Evolutionary conservation across 2,888 invertebrate genomes (phyloP).

Genomic region (Meganola albula): DNA sequence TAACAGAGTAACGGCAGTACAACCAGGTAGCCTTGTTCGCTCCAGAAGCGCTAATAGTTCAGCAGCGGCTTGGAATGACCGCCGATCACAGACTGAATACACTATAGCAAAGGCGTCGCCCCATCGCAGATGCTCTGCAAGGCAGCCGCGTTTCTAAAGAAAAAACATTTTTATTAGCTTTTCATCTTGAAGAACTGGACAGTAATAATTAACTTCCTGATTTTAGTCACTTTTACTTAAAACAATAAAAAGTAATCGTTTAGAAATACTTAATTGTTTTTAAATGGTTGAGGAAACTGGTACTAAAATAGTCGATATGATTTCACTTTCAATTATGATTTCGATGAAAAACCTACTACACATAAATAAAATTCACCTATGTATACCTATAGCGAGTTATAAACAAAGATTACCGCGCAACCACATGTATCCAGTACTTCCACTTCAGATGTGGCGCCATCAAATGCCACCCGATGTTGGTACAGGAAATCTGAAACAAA

Average conservation of each 20-base stretch:
- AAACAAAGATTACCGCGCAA: constrained; percentile 78
- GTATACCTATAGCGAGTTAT: constrained; percentile 17
- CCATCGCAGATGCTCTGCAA: constrained; percentile 88
- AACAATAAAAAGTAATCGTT: too few relatives aligned
- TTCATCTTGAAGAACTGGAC: too few relatives aligned
- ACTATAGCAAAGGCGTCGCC: constrained; percentile 90
- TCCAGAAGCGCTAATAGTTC: constrained; percentile 84
- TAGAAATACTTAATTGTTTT: too few relatives aligned
- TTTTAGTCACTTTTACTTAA: too few relatives aligned
- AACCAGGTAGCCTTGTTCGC: constrained; percentile 84
- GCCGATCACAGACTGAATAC: constrained; percentile 86
- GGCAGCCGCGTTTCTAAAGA: constrained; percentile 83
- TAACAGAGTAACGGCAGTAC: constrained; percentile 85
- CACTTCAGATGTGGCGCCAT: constrained; percentile 85
- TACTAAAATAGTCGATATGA: too few relatives aligned
- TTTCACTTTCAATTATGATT: too few relatives aligned
- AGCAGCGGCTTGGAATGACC: constrained; percentile 85
- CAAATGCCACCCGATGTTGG: constrained; percentile 86
- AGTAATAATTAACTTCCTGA: too few relatives aligned
- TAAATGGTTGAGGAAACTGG: too few relatives aligned
- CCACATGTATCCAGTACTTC: constrained; percentile 88
- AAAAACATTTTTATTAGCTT: too few relatives aligned
- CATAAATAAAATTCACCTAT: too few relatives aligned
- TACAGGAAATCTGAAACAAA: constrained; percentile 83
- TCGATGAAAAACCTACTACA: too few relatives aligned